Percentiles rank a stretch among this genome's conserved stretches.
Conservation (phyloP, 1,140 invertebrate species). For the Drosophila tristis region DNA sequence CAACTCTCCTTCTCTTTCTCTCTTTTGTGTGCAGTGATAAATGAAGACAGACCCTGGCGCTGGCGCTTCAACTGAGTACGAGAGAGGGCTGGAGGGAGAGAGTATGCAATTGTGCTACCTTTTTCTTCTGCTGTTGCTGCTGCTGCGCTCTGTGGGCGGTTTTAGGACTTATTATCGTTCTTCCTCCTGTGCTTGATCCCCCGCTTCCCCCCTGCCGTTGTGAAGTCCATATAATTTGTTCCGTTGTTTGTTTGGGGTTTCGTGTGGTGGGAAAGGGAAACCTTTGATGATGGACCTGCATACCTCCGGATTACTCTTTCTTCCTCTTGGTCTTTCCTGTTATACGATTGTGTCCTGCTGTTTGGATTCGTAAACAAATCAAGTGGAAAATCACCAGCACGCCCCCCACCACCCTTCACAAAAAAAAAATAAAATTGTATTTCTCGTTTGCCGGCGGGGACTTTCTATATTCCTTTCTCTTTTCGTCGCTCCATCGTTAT, state of each 20-base stretch:
- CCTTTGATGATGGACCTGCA: constrained; percentile 46
- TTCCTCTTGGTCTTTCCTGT: constrained; percentile 51
- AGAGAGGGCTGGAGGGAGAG: constrained; percentile 3
- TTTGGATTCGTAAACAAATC: constrained; percentile 55
- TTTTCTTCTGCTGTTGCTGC: constrained; percentile 12
- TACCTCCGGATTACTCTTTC: constrained; percentile 14
- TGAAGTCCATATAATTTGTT: constrained; percentile 53
- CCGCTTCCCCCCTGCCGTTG: background rate
- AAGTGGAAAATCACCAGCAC: constrained; percentile 44
- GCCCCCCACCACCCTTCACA: background rate
- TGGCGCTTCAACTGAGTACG: constrained; percentile 48
- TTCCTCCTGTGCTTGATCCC: constrained; percentile 11
- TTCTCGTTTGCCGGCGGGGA: constrained; percentile 11
- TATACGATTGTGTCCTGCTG: constrained; percentile 70
- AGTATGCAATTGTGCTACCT: constrained; percentile 42
- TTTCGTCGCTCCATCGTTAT: constrained; percentile 30
- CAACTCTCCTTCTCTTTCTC: constrained; percentile 3
- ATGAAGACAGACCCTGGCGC: constrained; percentile 58
- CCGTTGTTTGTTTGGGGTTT: constrained; percentile 51
- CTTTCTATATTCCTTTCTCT: constrained; percentile 62
- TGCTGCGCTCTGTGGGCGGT: constrained; percentile 49
- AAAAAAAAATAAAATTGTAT: background rate
- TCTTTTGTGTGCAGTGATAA: constrained; percentile 55
- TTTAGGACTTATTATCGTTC: constrained; percentile 53
- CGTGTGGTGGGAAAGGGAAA: constrained; percentile 16